Evolutionary conservation across 2,888 invertebrate genomes (phyloP).

Genomic region (Andrena praecox): DNA sequence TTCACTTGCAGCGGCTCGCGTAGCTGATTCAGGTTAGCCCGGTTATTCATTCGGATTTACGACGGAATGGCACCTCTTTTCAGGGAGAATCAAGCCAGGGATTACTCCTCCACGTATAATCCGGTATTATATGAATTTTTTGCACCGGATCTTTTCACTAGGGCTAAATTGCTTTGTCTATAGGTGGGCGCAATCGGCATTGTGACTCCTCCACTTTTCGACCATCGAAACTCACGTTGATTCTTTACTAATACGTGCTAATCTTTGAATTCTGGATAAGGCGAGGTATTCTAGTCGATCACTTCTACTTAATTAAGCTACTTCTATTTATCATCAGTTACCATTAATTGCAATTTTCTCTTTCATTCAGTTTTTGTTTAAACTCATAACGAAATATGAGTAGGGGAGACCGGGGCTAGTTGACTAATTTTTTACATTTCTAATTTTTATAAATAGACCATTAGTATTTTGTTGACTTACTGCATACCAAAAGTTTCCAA

Average conservation of each 20-base stretch:
- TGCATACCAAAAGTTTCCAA: no score
- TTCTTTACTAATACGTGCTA: neutral
- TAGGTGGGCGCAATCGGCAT: neutral
- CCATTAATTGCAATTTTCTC: no score
- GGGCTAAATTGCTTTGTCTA: neutral
- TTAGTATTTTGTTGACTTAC: no score
- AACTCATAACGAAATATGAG: no score
- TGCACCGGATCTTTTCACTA: neutral
- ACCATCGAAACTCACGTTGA: neutral
- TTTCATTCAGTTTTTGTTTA: no score
- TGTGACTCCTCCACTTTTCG: neutral
- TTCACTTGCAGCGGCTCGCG: slow-evolving; percentile 20
- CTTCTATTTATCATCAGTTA: no score
- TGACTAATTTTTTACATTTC: no score
- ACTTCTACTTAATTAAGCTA: no score
- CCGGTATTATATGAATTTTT: slow-evolving; percentile 49
- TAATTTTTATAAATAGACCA: no score
- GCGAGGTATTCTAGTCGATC: no score
- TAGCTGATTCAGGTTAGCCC: slow-evolving; percentile 44
- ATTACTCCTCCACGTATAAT: slow-evolving; percentile 52
- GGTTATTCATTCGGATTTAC: slow-evolving; percentile 54
- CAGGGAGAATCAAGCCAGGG: slow-evolving; percentile 28
- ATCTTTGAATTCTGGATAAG: neutral
- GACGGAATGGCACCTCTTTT: slow-evolving; percentile 37
- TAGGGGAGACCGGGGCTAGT: no score